Base-by-base conservation (phyloP, 2,113 vertebrate genomes). In the Rhombomys opimus region DNA sequence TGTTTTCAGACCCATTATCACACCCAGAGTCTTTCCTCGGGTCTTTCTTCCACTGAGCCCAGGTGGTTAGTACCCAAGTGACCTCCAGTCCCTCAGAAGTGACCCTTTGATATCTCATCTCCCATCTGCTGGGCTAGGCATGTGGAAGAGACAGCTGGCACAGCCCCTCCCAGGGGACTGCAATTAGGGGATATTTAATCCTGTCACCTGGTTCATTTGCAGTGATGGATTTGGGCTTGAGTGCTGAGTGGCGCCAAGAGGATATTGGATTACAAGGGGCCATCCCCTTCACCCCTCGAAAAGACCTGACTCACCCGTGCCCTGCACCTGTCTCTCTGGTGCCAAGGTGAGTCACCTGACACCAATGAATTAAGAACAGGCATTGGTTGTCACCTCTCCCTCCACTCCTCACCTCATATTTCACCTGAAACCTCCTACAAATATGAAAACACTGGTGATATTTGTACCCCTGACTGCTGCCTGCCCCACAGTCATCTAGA, bases 121-220 rank as follows among this genome's bases (percentile, higher is more conserved):
- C 97, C 95, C 95, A 98, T 97, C 95, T 97, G 96, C 97, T 97
- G 87, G 97, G 93, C 92, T 95, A 97, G 96, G 94, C 96, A 95
- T 90, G 95, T 92, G 88, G 94, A 96, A 92, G 93, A 97, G 97
- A 97, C 97, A 97, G 97, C 97, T 97, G 97, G 97, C 77, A 94
- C 25, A 87, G 91, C 92, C 96, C 97, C 89, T 97, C 97, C 96
- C 91, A 0, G 70, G 97, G 96, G 97, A 97, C 94, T 87, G 97
- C 97, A 97, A 96, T 98, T 97, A 97, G 97, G 96, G 96, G 97
- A 97, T 96, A 97, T 96, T 97, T 98, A 97, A 97, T 97, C 97
- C 98, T 97, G 96, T 97, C 97, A 97, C 96, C 98, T 97, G 97
- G 97, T 97, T 97, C 97, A 98, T 97, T 98, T 98, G 94, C 97